These are phyloP conservation scores for Drosophila lowei DNA, from an alignment of 1,140 invertebrate species.

Conservation along the genomic window DNA sequence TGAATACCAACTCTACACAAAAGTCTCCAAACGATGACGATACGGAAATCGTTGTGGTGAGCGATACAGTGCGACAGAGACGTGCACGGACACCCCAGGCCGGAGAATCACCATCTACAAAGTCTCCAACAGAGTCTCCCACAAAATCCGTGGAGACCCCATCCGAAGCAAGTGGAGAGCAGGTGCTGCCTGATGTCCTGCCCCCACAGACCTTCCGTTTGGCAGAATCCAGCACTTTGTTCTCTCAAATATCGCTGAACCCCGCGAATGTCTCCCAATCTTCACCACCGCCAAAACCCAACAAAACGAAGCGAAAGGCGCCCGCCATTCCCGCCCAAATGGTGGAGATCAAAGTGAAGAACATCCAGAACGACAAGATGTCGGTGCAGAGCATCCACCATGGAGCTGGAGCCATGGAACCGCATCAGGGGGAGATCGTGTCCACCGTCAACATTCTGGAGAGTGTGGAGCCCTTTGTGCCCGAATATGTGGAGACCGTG, in stretches of 20 bases:
- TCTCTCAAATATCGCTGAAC: slow-evolving; percentile 87
- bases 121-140: slow-evolving; percentile 29
- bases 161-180: slow-evolving; percentile 17
- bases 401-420: slow-evolving; percentile 43
- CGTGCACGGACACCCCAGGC: slow-evolving; percentile 74
- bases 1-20: slow-evolving; percentile 28
- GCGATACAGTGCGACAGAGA: slow-evolving; percentile 81
- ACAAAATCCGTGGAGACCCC: slow-evolving; percentile 8
- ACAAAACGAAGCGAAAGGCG: slow-evolving; percentile 65
- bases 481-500: slow-evolving; percentile 81
- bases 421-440: slow-evolving; percentile 73
- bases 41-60: slow-evolving; percentile 82
- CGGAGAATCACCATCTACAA: slow-evolving; percentile 47
- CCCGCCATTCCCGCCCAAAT: slow-evolving; percentile 61
- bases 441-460: slow-evolving; percentile 81
- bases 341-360: slow-evolving; percentile 77
- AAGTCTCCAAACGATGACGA: slow-evolving; percentile 52
- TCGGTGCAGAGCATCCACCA: slow-evolving; percentile 70
- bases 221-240: slow-evolving; percentile 87
- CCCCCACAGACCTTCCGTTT: slow-evolving; percentile 85
- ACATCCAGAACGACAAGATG: slow-evolving; percentile 81
- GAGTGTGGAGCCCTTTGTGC: slow-evolving; percentile 77
- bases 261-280: slow-evolving; percentile 15
- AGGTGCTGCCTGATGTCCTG: slow-evolving; percentile 75
- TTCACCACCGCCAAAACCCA: slow-evolving; percentile 49